phyloP scores from a whole-genome alignment of 2,888 invertebrate species.

The Troides helena region DNA sequence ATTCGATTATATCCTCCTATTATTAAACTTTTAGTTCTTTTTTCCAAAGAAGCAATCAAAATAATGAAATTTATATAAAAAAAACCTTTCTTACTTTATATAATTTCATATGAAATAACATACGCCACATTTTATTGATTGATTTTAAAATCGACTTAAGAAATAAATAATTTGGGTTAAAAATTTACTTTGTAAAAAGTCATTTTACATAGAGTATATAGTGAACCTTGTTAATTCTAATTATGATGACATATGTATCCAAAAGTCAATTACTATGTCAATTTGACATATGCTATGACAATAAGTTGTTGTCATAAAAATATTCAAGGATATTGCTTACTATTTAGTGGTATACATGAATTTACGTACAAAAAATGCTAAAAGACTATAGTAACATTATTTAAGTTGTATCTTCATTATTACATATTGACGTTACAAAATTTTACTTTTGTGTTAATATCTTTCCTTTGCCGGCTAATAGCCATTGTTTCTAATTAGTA shows the following conservation, averaged over 20 bases:
- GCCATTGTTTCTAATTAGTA: constrained; percentile 76
- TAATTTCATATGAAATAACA: no score
- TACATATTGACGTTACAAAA: neutral
- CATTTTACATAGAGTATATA: neutral
- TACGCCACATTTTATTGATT: no score
- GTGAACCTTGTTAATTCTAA: constrained; percentile 1
- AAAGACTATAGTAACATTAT: constrained; percentile 2
- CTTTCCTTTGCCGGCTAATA: neutral
- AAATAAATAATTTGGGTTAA: neutral
- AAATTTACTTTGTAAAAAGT: no score
- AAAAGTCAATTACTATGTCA: constrained; percentile 10
- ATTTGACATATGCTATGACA: constrained; percentile 20
- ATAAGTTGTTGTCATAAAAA: constrained; percentile 23
- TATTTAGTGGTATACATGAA: constrained; percentile 15
- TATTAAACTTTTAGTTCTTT: no score
- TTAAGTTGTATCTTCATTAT: constrained; percentile 12
- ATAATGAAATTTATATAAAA: no score
- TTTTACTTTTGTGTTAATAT: neutral
- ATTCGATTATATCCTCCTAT: no score
- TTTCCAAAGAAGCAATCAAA: no score
- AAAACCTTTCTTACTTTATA: no score
- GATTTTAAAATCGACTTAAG: no score
- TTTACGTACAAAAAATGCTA: constrained; percentile 16
- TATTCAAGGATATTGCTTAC: constrained; percentile 19
- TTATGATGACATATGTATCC: neutral